phyloP scores from a whole-genome alignment of 2,113 vertebrate species.

The Brachyhypopomus occidentalis region DNA sequence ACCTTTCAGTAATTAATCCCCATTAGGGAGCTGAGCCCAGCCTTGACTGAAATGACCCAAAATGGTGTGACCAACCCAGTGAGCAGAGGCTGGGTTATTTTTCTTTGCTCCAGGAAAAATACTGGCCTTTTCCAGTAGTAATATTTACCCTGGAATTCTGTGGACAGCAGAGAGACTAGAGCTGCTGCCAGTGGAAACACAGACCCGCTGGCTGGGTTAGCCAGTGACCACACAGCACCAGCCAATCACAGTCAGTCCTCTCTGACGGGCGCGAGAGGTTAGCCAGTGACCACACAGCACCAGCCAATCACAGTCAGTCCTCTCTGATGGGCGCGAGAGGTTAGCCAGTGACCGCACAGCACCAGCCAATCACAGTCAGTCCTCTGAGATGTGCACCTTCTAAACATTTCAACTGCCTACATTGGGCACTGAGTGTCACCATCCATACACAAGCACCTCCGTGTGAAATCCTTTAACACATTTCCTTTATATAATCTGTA shows the following conservation, averaged over 20 bases:
- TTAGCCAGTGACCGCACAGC: constrained; percentile 69
- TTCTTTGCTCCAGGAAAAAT: constrained; percentile 61
- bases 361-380: constrained; percentile 43
- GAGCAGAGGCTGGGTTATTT: constrained; percentile 61
- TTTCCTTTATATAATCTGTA: too few relatives aligned
- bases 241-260: constrained; percentile 43
- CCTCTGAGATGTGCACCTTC: constrained; percentile 25
- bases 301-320: constrained; percentile 43
- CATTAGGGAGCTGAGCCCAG: constrained; percentile 35
- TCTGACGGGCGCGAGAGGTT: constrained; percentile 48
- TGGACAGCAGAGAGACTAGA: constrained; percentile 65
- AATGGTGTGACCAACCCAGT: constrained; percentile 62
- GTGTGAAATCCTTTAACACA: too few relatives aligned
- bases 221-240: constrained; percentile 67
- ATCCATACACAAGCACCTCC: not conserved
- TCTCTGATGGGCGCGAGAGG: constrained; percentile 43
- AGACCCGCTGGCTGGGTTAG: constrained; percentile 58
- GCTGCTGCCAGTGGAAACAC: constrained; percentile 73
- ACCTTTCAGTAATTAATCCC: constrained; percentile 45
- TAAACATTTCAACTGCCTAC: constrained; percentile 6
- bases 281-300: constrained; percentile 68
- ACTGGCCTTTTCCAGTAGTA: constrained; percentile 66
- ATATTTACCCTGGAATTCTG: constrained; percentile 73
- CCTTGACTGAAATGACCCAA: constrained; percentile 52
- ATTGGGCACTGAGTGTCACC: not conserved